Conservation (phyloP, 2,888 invertebrate genomes). For the Dichetophora obliterata region DNA sequence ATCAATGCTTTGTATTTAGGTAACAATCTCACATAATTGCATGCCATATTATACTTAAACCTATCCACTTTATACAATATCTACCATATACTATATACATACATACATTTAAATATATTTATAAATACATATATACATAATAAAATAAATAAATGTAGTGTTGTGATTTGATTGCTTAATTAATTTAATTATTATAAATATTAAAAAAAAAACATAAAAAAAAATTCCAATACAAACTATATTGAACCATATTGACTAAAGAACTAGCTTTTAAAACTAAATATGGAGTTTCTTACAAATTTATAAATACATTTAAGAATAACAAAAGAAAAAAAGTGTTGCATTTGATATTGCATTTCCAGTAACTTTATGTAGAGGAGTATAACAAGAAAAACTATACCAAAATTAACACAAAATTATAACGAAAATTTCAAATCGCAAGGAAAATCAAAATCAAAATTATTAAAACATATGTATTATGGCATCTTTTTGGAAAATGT, state of each 20-base stretch:
- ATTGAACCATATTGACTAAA: slow-evolving; percentile 25
- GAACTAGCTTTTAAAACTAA: slow-evolving; percentile 23
- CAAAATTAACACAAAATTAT: slow-evolving; percentile 25
- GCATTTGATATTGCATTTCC: slow-evolving; percentile 41
- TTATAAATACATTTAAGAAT: slow-evolving; percentile 42
- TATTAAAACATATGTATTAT: slow-evolving; percentile 1
- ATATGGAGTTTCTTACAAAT: slow-evolving; percentile 31
- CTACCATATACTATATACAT: slow-evolving; percentile 12
- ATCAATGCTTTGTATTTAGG: neutral
- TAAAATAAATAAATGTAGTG: slow-evolving; percentile 64
- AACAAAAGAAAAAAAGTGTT: slow-evolving; percentile 40
- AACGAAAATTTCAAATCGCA: slow-evolving; percentile 30
- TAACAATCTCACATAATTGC: neutral
- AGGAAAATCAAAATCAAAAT: slow-evolving; percentile 40
- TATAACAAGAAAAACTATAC: neutral
- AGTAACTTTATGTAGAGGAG: slow-evolving; percentile 15
- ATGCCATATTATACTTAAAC: neutral
- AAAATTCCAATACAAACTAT: slow-evolving; percentile 30
- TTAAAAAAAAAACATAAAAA: slow-evolving; percentile 34
- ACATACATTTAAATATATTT: neutral
- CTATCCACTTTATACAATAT: slow-evolving; percentile 1
- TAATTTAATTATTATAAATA: slow-evolving; percentile 4
- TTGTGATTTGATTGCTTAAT: slow-evolving; percentile 54
- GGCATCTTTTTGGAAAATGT: neutral
- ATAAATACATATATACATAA: slow-evolving; percentile 8